Conservation (phyloP, 2,797 vertebrate genomes). For the Tinamus major region DNA sequence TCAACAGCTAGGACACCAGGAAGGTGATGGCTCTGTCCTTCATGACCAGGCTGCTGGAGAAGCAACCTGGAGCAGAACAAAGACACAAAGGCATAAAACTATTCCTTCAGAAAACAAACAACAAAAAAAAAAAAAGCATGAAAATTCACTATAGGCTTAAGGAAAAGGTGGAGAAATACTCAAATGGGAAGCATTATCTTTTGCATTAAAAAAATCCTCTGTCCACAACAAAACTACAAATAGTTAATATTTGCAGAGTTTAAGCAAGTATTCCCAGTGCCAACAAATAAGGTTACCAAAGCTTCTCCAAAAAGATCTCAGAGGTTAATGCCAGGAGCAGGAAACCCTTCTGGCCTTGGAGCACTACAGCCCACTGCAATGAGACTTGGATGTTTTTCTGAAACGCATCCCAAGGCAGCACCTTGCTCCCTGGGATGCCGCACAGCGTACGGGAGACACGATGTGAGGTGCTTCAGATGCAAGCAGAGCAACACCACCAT, state of each 20-base stretch:
- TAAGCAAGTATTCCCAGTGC: constrained; percentile 24
- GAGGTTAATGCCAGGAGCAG: not conserved
- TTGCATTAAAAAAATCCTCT: not conserved
- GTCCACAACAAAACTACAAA: not conserved
- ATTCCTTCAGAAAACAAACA: too few species aligned
- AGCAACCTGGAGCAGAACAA: not conserved
- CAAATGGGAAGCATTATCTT: not conserved
- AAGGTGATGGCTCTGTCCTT: not conserved
- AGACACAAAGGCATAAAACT: not conserved
- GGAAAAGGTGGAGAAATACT: not conserved
- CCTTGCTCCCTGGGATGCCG: not conserved
- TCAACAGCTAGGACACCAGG: not conserved
- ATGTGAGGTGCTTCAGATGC: not conserved
- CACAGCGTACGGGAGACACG: not conserved
- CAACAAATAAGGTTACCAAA: constrained; percentile 28
- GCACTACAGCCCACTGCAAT: fast-evolving
- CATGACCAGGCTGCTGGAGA: not conserved
- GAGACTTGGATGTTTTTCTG: not conserved
- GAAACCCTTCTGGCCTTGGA: not conserved
- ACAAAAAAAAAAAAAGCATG: too few species aligned
- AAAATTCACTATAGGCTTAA: not conserved
- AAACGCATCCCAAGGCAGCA: not conserved
- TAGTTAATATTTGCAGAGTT: not conserved
- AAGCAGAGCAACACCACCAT: not conserved
- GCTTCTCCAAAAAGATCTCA: not conserved